phyloP scores from a whole-genome alignment of 30 jellyfish, hydroid and myxozoan species.

The Sanderia malayensis region DNA sequence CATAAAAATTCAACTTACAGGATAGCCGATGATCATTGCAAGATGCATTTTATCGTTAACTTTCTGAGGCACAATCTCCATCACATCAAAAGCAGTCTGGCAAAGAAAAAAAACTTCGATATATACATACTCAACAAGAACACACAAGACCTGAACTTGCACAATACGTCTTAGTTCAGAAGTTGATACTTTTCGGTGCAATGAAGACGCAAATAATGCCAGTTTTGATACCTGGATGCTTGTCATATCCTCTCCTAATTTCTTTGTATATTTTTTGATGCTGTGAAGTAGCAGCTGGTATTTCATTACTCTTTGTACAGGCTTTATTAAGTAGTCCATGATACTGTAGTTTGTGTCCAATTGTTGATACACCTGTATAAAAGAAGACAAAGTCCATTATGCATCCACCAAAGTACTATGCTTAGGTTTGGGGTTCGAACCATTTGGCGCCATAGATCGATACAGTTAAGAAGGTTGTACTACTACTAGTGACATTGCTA shows the following conservation, averaged over 20 bases:
- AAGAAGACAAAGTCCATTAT: too few relatives aligned
- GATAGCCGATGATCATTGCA: constrained; percentile 66
- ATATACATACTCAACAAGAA: too few relatives aligned
- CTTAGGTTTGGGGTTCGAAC: too few relatives aligned
- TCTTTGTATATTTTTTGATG: constrained; percentile 59
- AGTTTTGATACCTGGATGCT: constrained; percentile 53
- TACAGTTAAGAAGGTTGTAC: too few relatives aligned
- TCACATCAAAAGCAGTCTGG: constrained; percentile 77
- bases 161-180: too few relatives aligned
- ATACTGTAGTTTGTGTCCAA: constrained; percentile 43
- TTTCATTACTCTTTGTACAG: constrained; percentile 90
- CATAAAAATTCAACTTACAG: constrained; percentile 56
- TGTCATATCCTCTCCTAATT: constrained; percentile 41
- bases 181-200: too few relatives aligned
- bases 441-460: too few relatives aligned
- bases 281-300: constrained; percentile 74
- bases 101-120: neutral
- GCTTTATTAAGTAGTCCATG: constrained; percentile 75
- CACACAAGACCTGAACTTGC: too few relatives aligned
- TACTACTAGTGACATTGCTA: too few relatives aligned
- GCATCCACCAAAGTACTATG: too few relatives aligned
- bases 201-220: too few relatives aligned
- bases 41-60: constrained; percentile 85
- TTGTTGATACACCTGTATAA: constrained; percentile 35
- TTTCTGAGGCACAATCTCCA: constrained; percentile 82